These are phyloP conservation scores for Pithys albifrons DNA, from an alignment of 2,113 vertebrate genomes.

Conservation along the genomic window DNA sequence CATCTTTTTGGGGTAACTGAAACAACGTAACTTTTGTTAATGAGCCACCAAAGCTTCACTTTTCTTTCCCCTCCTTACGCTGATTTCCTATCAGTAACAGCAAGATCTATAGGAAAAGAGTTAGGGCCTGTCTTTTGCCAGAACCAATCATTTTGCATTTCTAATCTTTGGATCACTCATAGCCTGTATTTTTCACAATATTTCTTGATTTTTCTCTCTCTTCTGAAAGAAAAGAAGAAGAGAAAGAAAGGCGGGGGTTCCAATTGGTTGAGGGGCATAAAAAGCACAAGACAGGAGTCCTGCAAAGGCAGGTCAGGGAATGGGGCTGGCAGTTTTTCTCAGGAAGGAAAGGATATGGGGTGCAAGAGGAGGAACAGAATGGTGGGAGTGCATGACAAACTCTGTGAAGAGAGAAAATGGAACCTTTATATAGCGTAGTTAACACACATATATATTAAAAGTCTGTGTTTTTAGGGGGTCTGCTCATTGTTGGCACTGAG, in stretches of 20 bases:
- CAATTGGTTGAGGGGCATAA: not conserved
- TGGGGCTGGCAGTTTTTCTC: not conserved
- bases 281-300: not conserved
- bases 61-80: not conserved
- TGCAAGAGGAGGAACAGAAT: not conserved
- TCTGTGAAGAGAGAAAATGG: not conserved
- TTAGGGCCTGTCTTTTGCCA: not conserved
- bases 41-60: not conserved
- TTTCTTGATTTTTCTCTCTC: not conserved
- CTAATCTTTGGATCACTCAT: not conserved
- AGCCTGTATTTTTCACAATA: not conserved
- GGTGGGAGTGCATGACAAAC: not conserved
- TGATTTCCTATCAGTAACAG: not conserved
- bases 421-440: not conserved
- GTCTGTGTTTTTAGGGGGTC: not conserved
- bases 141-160: not conserved
- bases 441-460: not conserved
- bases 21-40: not conserved
- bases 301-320: accelerated
- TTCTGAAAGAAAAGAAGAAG: not conserved
- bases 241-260: not conserved
- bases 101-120: not conserved
- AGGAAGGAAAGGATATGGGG: not conserved
- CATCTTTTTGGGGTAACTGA: not conserved
- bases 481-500: not conserved